phyloP scores from a whole-genome alignment of 1,140 invertebrate genomes.

The Pseudomyrmex flavicornis region DNA sequence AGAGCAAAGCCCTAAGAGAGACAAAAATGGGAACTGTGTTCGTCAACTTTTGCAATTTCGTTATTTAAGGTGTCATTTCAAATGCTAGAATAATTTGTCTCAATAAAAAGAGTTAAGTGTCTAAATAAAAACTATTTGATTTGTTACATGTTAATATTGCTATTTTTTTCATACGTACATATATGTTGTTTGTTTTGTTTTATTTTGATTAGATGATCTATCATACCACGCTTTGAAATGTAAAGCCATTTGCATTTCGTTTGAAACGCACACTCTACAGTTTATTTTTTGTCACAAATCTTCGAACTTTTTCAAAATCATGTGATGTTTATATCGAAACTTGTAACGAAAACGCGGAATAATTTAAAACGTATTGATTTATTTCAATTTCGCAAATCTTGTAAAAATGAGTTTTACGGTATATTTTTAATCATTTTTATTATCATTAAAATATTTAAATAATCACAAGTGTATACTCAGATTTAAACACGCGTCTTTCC shows the following conservation, averaged over 20 bases:
- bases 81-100: not conserved
- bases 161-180: no score
- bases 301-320: not conserved
- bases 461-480: slow-evolving; percentile 22
- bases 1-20: not conserved
- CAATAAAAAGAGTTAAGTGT: not conserved
- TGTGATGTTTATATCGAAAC: not conserved
- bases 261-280: not conserved
- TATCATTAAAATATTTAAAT: not conserved
- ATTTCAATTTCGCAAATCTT: not conserved
- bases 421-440: not conserved
- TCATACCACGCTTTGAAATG: not conserved
- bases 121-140: not conserved
- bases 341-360: not conserved
- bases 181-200: no score
- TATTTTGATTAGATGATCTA: no score
- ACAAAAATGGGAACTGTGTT: not conserved
- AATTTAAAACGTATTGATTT: not conserved
- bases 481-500: not conserved
- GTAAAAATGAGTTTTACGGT: not conserved
- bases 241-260: slow-evolving; percentile 5
- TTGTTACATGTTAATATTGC: no score
- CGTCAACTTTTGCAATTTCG: not conserved
- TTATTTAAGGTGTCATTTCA: not conserved
- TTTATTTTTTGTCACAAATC: not conserved